Evolutionary conservation across 2,797 vertebrate species (phyloP).

Genomic region (Crenuchus spilurus): DNA sequence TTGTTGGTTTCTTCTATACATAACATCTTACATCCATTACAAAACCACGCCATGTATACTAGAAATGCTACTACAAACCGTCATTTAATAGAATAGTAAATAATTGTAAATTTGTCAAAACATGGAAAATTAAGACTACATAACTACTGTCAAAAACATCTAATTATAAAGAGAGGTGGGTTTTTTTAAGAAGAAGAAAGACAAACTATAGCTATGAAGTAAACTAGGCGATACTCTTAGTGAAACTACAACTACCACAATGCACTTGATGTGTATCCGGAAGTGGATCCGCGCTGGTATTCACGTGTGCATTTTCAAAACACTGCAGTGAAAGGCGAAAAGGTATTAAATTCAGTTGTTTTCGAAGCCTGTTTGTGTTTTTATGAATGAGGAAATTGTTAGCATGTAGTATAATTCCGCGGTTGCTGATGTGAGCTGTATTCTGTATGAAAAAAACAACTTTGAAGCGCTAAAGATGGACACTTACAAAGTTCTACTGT

Average conservation of each 20-base stretch:
- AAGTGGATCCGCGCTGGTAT: conserved; percentile 15
- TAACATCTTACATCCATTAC: background rate
- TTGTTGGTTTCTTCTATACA: background rate
- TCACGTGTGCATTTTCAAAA: conserved; percentile 22
- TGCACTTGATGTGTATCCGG: conserved; percentile 41
- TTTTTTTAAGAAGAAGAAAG: too few relatives aligned
- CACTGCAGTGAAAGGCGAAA: background rate
- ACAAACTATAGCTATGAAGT: background rate
- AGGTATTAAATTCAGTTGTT: background rate
- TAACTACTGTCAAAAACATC: too few relatives aligned
- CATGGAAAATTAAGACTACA: too few relatives aligned
- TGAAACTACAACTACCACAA: conserved; percentile 57
- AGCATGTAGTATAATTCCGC: too few relatives aligned
- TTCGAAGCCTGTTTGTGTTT: background rate
- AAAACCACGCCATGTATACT: background rate
- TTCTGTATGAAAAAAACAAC: background rate
- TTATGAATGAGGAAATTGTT: background rate
- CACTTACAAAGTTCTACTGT: background rate
- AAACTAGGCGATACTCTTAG: background rate
- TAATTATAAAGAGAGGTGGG: too few relatives aligned
- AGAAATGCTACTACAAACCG: too few relatives aligned
- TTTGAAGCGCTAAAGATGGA: background rate
- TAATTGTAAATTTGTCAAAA: too few relatives aligned
- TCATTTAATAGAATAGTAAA: too few relatives aligned
- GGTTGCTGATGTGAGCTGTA: background rate